These are phyloP conservation scores for Bucorvus abyssinicus DNA, from an alignment of 2,797 vertebrate genomes.

Conservation along the genomic window DNA sequence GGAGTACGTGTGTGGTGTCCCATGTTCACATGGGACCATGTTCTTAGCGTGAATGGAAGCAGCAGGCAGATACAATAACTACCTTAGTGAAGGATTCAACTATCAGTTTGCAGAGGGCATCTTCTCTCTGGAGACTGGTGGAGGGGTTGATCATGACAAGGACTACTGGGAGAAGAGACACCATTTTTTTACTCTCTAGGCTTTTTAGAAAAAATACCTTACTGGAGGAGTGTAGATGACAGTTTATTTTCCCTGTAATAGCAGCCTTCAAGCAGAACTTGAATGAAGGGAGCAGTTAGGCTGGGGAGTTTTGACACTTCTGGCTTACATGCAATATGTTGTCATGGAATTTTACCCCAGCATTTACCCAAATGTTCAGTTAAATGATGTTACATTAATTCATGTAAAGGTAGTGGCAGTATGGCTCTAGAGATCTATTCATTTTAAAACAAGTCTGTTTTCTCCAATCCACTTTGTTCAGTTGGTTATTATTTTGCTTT, in stretches of 20 bases:
- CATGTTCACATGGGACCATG: background rate
- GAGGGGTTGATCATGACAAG: background rate
- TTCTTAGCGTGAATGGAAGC: background rate
- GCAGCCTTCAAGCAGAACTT: background rate
- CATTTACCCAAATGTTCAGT: background rate
- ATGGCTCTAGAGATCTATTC: background rate
- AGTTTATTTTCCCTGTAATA: background rate
- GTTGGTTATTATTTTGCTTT: background rate
- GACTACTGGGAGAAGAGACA: background rate
- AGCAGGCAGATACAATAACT: background rate
- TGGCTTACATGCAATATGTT: background rate
- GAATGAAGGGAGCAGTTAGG: background rate
- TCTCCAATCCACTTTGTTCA: background rate
- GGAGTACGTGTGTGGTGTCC: background rate
- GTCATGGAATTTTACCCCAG: background rate
- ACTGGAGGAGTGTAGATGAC: background rate
- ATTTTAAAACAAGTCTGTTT: background rate
- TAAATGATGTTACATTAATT: background rate
- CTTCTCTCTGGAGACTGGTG: background rate
- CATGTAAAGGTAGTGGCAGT: background rate
- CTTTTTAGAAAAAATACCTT: background rate
- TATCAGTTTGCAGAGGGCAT: background rate
- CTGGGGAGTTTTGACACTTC: background rate
- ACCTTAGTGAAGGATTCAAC: background rate
- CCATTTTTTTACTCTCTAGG: background rate